Evolutionary conservation across 2,888 invertebrate species (phyloP).

Genomic region (Pristionchus entomophagus): DNA sequence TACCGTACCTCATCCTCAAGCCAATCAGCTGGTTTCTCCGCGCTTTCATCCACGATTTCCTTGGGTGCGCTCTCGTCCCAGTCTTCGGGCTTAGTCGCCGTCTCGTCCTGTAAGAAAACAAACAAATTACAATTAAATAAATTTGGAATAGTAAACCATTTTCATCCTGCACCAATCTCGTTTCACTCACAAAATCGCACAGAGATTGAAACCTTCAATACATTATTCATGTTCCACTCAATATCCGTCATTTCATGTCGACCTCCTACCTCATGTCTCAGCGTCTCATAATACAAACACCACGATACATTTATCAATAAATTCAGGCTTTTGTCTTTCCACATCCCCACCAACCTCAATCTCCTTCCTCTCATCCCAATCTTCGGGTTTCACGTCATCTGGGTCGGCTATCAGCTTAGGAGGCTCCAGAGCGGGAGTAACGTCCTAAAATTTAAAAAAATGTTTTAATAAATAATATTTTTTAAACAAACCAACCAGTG

Average conservation of each 20-base stretch:
- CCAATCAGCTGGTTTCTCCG: conserved; percentile 72
- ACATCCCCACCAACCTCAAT: conserved; percentile 77
- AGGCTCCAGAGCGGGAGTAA: conserved; percentile 90
- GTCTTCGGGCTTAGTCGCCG: conserved; percentile 89
- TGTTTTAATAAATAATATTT: too few relatives aligned
- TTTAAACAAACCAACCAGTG: not conserved
- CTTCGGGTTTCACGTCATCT: conserved; percentile 85
- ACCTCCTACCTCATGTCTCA: too few relatives aligned
- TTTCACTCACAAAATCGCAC: not conserved
- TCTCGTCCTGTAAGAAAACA: conserved; percentile 51
- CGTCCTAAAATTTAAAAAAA: conserved; percentile 64
- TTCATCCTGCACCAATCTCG: too few relatives aligned
- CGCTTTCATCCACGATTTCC: conserved; percentile 82
- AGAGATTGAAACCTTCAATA: too few relatives aligned
- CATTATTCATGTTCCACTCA: too few relatives aligned
- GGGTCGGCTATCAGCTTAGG: conserved; percentile 94
- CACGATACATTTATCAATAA: too few relatives aligned
- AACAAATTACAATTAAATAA: not conserved
- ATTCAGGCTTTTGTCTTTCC: not conserved
- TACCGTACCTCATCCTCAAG: conserved; percentile 87
- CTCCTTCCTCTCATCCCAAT: conserved; percentile 89
- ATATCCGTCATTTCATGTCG: too few relatives aligned
- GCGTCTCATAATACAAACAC: too few relatives aligned
- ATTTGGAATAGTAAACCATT: not conserved
- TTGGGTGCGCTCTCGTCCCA: conserved; percentile 90